These are phyloP conservation scores for Ammospiza caudacuta DNA, from an alignment of 2,113 vertebrate species.

Conservation along the genomic window DNA sequence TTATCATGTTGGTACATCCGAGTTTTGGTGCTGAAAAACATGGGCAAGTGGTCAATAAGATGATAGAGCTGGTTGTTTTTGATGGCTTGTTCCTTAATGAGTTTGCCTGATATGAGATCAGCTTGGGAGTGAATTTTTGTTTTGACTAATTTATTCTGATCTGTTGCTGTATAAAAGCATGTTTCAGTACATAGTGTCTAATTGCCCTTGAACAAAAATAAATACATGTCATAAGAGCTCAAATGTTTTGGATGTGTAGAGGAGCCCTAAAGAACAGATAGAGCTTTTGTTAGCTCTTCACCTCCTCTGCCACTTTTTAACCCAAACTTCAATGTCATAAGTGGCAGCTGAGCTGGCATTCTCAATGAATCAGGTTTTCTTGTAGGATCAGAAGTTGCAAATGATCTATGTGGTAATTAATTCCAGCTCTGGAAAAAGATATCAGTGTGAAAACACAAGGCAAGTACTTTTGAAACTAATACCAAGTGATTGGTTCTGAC, in stretches of 20 bases:
- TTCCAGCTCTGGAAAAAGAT: background rate
- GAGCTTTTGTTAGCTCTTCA: background rate
- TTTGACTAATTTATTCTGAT: background rate
- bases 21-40: background rate
- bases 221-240: background rate
- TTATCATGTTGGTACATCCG: accelerated
- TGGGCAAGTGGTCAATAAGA: background rate
- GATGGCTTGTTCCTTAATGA: background rate
- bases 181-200: background rate
- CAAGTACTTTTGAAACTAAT: conserved; percentile 2
- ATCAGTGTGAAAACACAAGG: background rate
- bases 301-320: background rate
- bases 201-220: background rate
- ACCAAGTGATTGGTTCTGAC: background rate
- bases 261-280: background rate
- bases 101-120: background rate
- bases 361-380: background rate
- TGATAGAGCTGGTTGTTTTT: background rate
- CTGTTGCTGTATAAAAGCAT: background rate
- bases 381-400: background rate
- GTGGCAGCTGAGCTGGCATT: background rate
- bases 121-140: background rate
- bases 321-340: background rate
- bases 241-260: background rate
- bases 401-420: background rate